phyloP scores from a whole-genome alignment of 2,888 invertebrate species.

The Perizoma flavofasciatum region DNA sequence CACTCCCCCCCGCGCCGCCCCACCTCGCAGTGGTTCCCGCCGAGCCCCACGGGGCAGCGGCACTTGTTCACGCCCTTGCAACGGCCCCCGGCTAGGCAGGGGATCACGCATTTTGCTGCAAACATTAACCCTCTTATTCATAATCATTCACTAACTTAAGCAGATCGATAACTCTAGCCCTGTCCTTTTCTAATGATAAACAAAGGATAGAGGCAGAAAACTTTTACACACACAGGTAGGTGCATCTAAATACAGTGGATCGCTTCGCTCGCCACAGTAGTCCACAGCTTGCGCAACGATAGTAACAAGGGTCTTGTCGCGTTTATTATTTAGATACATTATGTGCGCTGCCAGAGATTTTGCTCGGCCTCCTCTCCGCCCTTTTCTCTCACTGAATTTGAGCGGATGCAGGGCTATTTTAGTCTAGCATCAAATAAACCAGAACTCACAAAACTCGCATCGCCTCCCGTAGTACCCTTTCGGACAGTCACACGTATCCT shows the following conservation, averaged over 20 bases:
- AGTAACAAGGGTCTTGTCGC: no score
- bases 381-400: no score
- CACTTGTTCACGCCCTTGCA: slow-evolving; percentile 96
- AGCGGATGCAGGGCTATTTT: no score
- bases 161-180: no score
- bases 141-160: background rate
- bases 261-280: no score
- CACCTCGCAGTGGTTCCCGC: slow-evolving; percentile 96
- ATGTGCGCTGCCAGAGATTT: no score
- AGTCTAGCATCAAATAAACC: no score
- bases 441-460: slow-evolving; percentile 94
- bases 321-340: no score
- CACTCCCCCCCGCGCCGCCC: slow-evolving; percentile 90
- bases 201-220: slow-evolving; percentile 1
- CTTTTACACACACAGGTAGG: background rate
- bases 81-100: slow-evolving; percentile 95
- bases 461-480: slow-evolving; percentile 95
- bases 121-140: slow-evolving; percentile 7
- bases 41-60: slow-evolving; percentile 92
- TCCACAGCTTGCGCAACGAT: no score
- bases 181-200: no score
- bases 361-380: no score
- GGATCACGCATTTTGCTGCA: slow-evolving; percentile 93
- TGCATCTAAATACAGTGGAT: no score
- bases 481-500: slow-evolving; percentile 96